Base-by-base conservation (phyloP, 2,888 invertebrate genomes). In the Latrodectus elegans region DNA sequence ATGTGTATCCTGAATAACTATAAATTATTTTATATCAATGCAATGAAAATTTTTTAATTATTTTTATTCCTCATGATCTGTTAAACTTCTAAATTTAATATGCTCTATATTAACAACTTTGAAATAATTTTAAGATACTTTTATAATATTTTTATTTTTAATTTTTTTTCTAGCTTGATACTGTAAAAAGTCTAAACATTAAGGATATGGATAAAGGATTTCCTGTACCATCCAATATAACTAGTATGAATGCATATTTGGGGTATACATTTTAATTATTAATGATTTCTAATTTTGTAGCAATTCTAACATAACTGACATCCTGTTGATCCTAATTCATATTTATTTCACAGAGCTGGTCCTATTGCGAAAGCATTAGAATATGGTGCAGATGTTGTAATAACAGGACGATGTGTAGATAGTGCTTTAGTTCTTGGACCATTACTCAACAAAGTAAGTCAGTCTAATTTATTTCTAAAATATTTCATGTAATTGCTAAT, bases 341-440 rank as follows among this genome's bases (percentile, higher is more conserved):
- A 26, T 88, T 65, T 79, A 52, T 49, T 12, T 79, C 90, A 55
- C 89, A 93, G 93, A 60, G 93, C 93, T 83, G 92, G 92, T 11
- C 92, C 93, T 4, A 93, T 93, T 76, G 91, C 91, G 12, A 89
- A 91, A 84, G 93, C 93, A 14, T 90, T 93, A 71, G 92, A 92
- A 74, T 90, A 91, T 74, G 93, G 93, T 53, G 93, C 93, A 26
- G 93, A 93, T 90, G 91, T 93, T 78, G 93, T 93, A 4, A 91
- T 93, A n/a, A 93, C 93, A 55, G 93, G 93, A 6, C 89, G 93
- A 75, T 93, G 93, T 91, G 92, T 92, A 11, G 93, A 93, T 90
- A 93, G 93, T 90, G 93, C 93, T 51, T 88, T 93, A 70, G 93
- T 92, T 4, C 91, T 93, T 22, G 93, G 91, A 67, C 93, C 93